Evolutionary conservation across 2,797 vertebrate species (phyloP), one percentile per base, ranked within the genome.

Genomic region (Tragopan temminckii): DNA sequence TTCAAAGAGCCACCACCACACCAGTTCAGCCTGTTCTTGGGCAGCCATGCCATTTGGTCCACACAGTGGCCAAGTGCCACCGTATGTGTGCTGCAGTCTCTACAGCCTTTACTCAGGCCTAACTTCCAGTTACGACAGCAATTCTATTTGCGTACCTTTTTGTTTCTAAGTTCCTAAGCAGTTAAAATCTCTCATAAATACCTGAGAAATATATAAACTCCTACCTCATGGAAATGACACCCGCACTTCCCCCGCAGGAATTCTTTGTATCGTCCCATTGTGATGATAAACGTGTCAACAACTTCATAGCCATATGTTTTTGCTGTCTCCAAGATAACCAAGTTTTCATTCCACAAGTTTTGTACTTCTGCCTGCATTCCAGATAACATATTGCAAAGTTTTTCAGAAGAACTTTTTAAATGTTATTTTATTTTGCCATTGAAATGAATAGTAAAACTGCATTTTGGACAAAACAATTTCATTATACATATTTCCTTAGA

Each of bases 161-260:
- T 70, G 21, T 58, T 93, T 72, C 55, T 25, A 72, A 64, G 52
- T 29, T 50, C 9, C 15, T 69, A 33, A 33, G 59, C 25, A 77
- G 42, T 59, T 66, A 76, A 94, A 89, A 72, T n/a, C 27, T 20
- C 36, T 59, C 82, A 93, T 76, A 85, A 89, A 75, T 85, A 85
- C 42, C 25, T 48, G 52, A 67, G 68, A 93, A 50, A n/a, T 12
- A 74, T 16, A 48, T 2, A 74, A 94, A 74, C 19, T 31, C 70
- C 97, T 98, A 99, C 99, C 99, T 99, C 98, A 57, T 99, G 99
- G 67, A 99, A 99, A 98, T 99, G 99, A 80, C 99, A 99, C 67
- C 99, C 99, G 3, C 99, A 99, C 11, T 97, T 98, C 11, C 99
- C 99, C 95, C 99, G 99, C 77, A 99, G 97, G 93, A 99, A 99